Base-by-base conservation (phyloP, 2,113 vertebrate genomes). In the Albula glossodonta region DNA sequence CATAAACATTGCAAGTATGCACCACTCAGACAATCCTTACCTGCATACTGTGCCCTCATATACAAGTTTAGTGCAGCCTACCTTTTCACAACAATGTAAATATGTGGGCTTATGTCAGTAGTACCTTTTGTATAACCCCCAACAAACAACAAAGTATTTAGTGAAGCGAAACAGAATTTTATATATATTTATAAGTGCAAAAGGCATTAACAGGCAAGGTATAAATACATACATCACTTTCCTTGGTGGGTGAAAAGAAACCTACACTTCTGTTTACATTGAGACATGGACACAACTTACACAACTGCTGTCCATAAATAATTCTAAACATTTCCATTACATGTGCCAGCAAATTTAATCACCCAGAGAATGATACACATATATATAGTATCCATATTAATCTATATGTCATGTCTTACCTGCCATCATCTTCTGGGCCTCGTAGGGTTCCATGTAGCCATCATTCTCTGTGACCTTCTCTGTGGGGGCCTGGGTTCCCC, bases 401-500 rank as follows among this genome's bases (percentile, higher is more conserved):
- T 19, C 79, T 13, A 50, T 5, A 50, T 41, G 48, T 15, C 83
- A 10, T 74, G 25, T 82, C 91, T 95, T 93, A 99, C 98, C 98
- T 57, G 97, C 97, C 98, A 99, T 98, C 97, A 99, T 98, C 93
- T 97, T 99, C 93, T 99, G 98, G 82, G 98, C 98, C 92, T 99
- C 98, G 1, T 99, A 99, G 0, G 98, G 98, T 80, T 99, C 98
- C 98, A 99, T 99, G 93, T 99, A 99, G 17, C 98, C 98, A 0
- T 99, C 98, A 1, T 99, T 99, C 90, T 98, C 98, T 0, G 93
- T 92, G 85, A 96, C 95, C 89, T 97, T 98, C 90, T 98, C 97
- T 31, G 92, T 85, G 53, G 85, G 94, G 74, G 90, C 86, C 89
- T 96, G 96, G 84, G 92, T 91, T 15, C 95, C 94, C 0, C 94